Conservation (phyloP, 2,797 vertebrate genomes). For the Pygocentrus nattereri region DNA sequence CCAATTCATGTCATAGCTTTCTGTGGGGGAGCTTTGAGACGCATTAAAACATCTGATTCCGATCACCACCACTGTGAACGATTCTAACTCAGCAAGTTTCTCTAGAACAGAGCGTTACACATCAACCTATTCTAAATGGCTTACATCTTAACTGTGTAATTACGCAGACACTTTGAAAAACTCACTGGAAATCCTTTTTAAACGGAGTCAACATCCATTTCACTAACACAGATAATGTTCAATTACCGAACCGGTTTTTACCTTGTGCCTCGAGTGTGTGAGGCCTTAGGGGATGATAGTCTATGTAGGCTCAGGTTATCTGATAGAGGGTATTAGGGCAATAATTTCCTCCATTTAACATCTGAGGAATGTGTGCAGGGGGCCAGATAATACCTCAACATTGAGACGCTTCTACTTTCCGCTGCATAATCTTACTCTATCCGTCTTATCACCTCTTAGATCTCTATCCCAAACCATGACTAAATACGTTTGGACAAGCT, state of each 20-base stretch:
- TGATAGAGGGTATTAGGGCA: constrained; percentile 18
- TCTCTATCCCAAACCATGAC: constrained; percentile 51
- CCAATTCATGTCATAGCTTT: too few species aligned
- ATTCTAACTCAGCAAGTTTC: too few species aligned
- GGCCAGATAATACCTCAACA: constrained; percentile 21
- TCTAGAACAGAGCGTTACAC: too few species aligned
- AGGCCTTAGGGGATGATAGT: constrained; percentile 2
- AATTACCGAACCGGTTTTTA: neutral
- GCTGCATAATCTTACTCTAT: constrained; percentile 43
- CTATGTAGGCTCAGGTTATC: neutral
- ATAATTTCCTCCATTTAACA: constrained; percentile 35
- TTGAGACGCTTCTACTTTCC: neutral
- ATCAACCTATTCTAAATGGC: too few species aligned
- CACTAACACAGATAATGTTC: neutral
- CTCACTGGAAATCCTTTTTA: neutral
- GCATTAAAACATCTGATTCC: too few species aligned
- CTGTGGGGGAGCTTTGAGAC: too few species aligned
- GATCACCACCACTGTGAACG: too few species aligned
- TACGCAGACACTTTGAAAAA: too few species aligned
- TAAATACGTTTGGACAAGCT: constrained; percentile 37
- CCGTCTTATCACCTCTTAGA: constrained; percentile 44
- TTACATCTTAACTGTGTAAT: too few species aligned
- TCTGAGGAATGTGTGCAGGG: constrained; percentile 26
- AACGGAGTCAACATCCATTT: neutral
- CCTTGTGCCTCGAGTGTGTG: neutral